phyloP scores from a whole-genome alignment of 2,113 vertebrate genomes.

The Origma solitaria region DNA sequence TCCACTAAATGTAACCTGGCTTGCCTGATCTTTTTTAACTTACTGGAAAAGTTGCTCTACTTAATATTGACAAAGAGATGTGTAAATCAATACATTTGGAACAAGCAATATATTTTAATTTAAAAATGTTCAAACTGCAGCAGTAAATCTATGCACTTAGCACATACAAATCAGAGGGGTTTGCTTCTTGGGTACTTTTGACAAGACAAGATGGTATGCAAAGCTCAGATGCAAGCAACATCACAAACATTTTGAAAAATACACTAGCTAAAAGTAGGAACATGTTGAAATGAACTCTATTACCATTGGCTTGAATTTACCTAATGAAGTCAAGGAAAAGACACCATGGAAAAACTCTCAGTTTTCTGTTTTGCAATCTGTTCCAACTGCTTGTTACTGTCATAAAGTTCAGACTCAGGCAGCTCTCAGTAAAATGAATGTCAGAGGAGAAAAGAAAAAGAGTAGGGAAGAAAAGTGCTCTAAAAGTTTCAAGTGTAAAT shows the following conservation, averaged over 20 bases:
- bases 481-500: neutral
- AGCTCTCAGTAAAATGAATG: neutral
- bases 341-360: neutral
- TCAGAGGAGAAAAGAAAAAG: neutral
- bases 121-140: slow-evolving; percentile 92
- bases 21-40: slow-evolving; percentile 88
- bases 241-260: neutral
- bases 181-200: slow-evolving; percentile 56
- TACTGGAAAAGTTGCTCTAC: slow-evolving; percentile 93
- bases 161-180: slow-evolving; percentile 71
- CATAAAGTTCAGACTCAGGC: neutral
- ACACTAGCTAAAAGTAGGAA: neutral
- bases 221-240: neutral
- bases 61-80: slow-evolving; percentile 95
- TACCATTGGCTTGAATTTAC: neutral
- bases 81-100: slow-evolving; percentile 95
- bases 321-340: neutral
- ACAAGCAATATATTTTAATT: slow-evolving; percentile 99
- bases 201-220: slow-evolving; percentile 5
- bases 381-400: neutral
- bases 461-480: neutral
- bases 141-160: slow-evolving; percentile 93
- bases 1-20: slow-evolving; percentile 79
- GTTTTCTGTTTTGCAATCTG: neutral
- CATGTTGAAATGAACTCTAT: neutral